Conservation (phyloP, 2,888 invertebrate species). For the Diarsia dahlii region DNA sequence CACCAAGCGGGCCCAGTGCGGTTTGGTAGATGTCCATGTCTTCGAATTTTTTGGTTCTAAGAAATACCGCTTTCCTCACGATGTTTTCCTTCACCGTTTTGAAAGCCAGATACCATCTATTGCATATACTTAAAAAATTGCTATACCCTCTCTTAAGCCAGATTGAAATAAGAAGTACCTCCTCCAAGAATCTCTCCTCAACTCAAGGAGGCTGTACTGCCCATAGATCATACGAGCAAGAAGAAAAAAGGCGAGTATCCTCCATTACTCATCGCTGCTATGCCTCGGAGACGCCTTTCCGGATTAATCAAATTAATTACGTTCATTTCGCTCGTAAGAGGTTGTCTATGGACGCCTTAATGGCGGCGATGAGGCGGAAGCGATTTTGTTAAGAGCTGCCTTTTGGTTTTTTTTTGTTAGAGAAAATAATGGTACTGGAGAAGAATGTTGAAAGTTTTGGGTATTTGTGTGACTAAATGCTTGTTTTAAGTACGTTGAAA, state of each 20-base stretch:
- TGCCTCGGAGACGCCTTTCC: constrained; percentile 78
- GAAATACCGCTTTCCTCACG: no score
- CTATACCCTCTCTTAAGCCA: background rate
- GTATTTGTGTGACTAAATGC: background rate
- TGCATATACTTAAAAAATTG: background rate
- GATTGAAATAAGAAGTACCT: constrained; percentile 15
- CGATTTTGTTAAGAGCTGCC: constrained; percentile 37
- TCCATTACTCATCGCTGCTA: constrained; percentile 81
- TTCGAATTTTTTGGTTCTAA: no score
- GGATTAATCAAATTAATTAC: constrained; percentile 88
- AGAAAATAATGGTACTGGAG: background rate
- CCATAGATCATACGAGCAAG: constrained; percentile 59
- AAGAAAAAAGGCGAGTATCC: constrained; percentile 68
- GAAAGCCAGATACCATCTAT: background rate
- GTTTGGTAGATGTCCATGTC: no score
- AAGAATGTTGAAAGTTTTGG: background rate
- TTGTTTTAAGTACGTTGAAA: no score
- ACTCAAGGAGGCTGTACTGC: constrained; percentile 10
- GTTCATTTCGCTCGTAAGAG: constrained; percentile 79
- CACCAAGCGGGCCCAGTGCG: no score
- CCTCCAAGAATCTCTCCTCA: constrained; percentile 23
- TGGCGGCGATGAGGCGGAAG: constrained; percentile 53
- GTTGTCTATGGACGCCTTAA: constrained; percentile 60
- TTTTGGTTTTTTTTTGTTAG: constrained; percentile 21
- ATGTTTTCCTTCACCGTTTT: no score